Conservation (phyloP, 2,888 invertebrate species). For the Cerastis rubricosa region DNA sequence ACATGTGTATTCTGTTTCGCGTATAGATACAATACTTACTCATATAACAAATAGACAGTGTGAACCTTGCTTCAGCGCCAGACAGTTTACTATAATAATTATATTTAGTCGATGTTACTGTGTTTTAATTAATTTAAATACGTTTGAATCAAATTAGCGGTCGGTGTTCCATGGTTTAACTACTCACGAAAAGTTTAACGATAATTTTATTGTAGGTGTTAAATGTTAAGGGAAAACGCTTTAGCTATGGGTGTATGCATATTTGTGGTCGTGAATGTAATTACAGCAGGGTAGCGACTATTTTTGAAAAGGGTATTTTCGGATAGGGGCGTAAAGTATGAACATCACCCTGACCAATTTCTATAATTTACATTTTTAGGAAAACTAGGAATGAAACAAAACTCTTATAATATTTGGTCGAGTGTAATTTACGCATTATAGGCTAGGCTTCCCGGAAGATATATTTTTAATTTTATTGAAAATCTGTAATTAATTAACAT, state of each 20-base stretch:
- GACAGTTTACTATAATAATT: slow-evolving; percentile 43
- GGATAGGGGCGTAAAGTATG: neutral
- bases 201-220: neutral
- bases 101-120: slow-evolving; percentile 17
- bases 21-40: neutral
- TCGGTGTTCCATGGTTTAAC: neutral
- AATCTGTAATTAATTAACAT: neutral
- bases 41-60: slow-evolving; percentile 25
- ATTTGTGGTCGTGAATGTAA: neutral
- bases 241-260: neutral
- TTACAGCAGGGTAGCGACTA: neutral
- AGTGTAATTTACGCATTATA: neutral
- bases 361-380: neutral
- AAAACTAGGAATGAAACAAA: neutral
- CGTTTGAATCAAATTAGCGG: slow-evolving; percentile 19
- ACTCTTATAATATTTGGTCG: neutral
- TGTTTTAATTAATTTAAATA: slow-evolving; percentile 26
- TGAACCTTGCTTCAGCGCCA: slow-evolving; percentile 47
- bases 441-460: too few relatives aligned
- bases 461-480: too few relatives aligned
- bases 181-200: neutral
- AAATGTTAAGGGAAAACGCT: neutral
- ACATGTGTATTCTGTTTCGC: too few relatives aligned
- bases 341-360: neutral
- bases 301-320: neutral